Evolutionary conservation across 2,888 invertebrate genomes (phyloP).

Genomic region (Tridacna gigas): DNA sequence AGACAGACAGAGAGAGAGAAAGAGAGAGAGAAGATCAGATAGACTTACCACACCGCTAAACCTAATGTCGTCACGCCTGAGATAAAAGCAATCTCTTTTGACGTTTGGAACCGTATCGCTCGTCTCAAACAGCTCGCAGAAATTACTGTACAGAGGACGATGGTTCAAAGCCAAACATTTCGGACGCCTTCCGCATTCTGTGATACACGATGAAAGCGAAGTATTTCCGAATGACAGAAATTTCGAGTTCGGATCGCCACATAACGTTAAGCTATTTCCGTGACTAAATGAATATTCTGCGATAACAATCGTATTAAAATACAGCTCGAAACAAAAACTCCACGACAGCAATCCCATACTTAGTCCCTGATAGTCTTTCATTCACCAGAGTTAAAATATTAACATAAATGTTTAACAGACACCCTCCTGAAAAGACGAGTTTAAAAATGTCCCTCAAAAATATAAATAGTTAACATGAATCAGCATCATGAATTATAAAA

Average conservation of each 20-base stretch:
- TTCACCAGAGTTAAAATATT: too few species aligned
- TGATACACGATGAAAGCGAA: not conserved
- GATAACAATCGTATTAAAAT: too few species aligned
- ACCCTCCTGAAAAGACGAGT: too few species aligned
- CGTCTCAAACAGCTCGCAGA: slow-evolving; percentile 14
- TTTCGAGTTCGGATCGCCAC: not conserved
- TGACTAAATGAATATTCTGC: not conserved
- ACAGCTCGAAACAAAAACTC: too few species aligned
- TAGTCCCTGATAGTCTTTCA: too few species aligned
- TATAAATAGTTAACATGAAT: too few species aligned
- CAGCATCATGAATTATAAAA: too few species aligned
- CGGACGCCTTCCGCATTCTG: slow-evolving; percentile 4
- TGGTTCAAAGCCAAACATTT: slow-evolving; percentile 18
- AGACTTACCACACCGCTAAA: not conserved
- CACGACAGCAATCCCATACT: too few species aligned
- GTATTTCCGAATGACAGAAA: not conserved
- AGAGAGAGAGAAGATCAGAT: not conserved
- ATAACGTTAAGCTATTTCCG: not conserved
- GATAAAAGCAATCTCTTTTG: not conserved
- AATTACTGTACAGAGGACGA: not conserved
- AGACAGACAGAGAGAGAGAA: not conserved
- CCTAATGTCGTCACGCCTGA: not conserved
- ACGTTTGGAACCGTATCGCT: not conserved
- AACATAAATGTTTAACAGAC: too few species aligned
- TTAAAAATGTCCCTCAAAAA: too few species aligned